Conservation (phyloP, 2,888 invertebrate genomes). For the Halictus ligatus region DNA sequence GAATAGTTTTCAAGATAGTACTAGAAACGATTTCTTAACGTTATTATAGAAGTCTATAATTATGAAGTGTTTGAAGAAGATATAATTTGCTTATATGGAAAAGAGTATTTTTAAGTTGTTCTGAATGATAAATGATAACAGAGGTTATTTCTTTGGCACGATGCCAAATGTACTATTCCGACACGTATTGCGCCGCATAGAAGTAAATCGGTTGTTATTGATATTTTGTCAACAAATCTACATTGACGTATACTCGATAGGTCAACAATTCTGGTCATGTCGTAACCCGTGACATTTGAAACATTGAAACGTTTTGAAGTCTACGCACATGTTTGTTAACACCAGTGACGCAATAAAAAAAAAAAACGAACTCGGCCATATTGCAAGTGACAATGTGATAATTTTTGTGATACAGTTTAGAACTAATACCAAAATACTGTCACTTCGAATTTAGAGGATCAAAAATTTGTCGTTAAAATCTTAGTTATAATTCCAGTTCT, state of each 20-base stretch:
- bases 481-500: not conserved
- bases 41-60: not conserved
- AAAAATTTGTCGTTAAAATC: not conserved
- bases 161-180: not conserved
- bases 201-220: not conserved
- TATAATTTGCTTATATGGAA: not conserved
- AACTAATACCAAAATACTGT: not conserved
- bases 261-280: not conserved
- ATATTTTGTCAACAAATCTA: not conserved
- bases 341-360: not conserved
- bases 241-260: not conserved
- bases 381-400: not conserved
- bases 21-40: not conserved
- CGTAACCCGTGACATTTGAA: not conserved
- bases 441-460: not conserved
- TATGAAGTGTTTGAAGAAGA: not conserved
- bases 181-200: not conserved
- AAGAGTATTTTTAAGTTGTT: not conserved
- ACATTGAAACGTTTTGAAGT: not conserved
- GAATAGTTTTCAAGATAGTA: not conserved
- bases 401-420: not conserved
- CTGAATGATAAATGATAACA: not conserved
- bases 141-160: conserved; percentile 2
- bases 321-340: not conserved
- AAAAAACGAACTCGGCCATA: not conserved